Conservation (phyloP, 2,888 invertebrate species). For the Tryphoninae sp. region DNA sequence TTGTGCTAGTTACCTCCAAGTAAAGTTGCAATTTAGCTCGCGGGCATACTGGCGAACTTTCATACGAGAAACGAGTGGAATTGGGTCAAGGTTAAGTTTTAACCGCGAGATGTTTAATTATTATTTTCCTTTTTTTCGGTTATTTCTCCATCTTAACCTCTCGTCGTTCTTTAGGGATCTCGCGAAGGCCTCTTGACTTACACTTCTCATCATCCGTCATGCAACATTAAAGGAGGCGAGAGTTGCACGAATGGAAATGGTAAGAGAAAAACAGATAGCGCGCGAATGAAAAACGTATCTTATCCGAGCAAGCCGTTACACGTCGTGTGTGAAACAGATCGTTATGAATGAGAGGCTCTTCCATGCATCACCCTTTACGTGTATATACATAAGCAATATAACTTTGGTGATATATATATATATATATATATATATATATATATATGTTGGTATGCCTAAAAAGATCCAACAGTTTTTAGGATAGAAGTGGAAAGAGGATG, state of each 20-base stretch:
- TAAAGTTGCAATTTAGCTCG: background rate
- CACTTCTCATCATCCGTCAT: constrained; percentile 15
- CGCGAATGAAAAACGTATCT: constrained; percentile 22
- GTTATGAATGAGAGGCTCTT: constrained; percentile 46
- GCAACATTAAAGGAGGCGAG: constrained; percentile 32
- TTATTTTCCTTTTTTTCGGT: constrained; percentile 12
- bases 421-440: constrained; percentile 19
- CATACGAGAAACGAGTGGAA: background rate
- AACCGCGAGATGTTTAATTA: constrained; percentile 17
- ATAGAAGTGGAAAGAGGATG: background rate
- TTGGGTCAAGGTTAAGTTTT: constrained; percentile 39
- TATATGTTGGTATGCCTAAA: background rate
- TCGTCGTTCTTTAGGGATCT: constrained; percentile 21
- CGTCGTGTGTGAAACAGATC: constrained; percentile 40
- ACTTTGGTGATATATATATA: constrained; percentile 3
- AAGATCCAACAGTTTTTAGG: background rate
- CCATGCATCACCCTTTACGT: background rate
- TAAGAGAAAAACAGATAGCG: background rate
- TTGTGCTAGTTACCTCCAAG: background rate
- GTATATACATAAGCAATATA: background rate
- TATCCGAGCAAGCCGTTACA: constrained; percentile 1
- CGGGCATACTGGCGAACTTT: background rate
- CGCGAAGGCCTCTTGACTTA: constrained; percentile 3
- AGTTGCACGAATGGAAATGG: constrained; percentile 30
- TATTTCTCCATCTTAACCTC: constrained; percentile 8